A percentile compares a stretch with the other conserved stretches of the same genome.
Conservation (phyloP, 2,797 vertebrate genomes). For the Pangasius macronema region DNA sequence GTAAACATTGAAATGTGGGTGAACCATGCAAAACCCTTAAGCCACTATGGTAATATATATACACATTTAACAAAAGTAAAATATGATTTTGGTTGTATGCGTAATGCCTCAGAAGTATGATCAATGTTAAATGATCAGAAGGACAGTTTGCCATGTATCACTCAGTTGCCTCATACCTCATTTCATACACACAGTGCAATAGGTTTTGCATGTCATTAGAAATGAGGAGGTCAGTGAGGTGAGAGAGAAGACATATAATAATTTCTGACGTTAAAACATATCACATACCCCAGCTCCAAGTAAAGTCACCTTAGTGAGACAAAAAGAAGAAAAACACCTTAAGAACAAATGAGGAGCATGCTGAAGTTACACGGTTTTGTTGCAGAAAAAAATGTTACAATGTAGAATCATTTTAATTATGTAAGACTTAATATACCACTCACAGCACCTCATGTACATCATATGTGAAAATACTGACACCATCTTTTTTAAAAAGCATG, state of each 20-base stretch:
- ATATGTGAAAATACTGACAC: neutral
- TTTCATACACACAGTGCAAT: constrained; percentile 13
- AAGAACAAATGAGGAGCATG: neutral
- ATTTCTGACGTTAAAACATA: neutral
- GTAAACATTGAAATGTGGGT: neutral
- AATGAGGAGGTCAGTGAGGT: neutral
- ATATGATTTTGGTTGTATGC: neutral
- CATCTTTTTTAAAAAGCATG: neutral
- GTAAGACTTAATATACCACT: neutral
- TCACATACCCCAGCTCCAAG: constrained; percentile 75
- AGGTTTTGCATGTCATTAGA: constrained; percentile 21
- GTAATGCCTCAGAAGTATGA: constrained; percentile 5
- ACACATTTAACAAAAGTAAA: neutral
- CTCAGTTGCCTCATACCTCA: neutral
- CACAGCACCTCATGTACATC: neutral
- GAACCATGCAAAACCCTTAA: constrained; percentile 1
- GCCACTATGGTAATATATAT: neutral
- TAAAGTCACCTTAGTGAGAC: constrained; percentile 60
- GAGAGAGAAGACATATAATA: neutral
- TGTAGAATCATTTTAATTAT: neutral
- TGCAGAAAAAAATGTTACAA: neutral
- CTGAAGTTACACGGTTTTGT: neutral
- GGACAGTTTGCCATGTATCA: constrained; percentile 17
- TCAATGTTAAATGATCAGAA: constrained; percentile 34
- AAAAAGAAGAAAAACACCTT: constrained; percentile 54